These are phyloP conservation scores for Capreolus pygargus DNA, from an alignment of 2,113 vertebrate species.

Conservation along the genomic window DNA sequence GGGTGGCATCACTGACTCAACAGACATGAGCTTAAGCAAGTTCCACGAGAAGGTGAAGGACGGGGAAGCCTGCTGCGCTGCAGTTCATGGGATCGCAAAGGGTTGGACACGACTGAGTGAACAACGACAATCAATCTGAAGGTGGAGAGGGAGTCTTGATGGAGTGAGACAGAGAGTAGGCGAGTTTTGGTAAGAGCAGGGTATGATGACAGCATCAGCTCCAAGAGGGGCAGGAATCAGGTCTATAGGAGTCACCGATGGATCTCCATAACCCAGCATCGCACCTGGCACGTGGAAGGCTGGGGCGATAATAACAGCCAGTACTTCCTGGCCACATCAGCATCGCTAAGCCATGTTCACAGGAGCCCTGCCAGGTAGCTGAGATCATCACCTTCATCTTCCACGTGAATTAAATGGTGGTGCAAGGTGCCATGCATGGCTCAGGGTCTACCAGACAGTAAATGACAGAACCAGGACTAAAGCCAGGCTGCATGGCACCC, in stretches of 20 bases:
- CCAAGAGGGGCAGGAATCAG: fast-evolving
- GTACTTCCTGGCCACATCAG: fast-evolving
- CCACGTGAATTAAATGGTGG: not conserved
- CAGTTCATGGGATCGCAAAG: not conserved
- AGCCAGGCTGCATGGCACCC: not conserved
- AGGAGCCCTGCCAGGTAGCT: fast-evolving
- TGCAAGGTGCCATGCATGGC: fast-evolving
- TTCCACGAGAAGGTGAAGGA: not conserved
- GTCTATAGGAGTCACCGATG: fast-evolving
- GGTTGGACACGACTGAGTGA: not conserved
- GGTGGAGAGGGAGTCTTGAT: not conserved
- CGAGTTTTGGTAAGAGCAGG: not conserved
- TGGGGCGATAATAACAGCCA: fast-evolving
- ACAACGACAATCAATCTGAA: not conserved
- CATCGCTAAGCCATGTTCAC: not conserved
- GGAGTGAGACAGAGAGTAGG: not conserved
- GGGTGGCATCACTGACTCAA: not conserved
- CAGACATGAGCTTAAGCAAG: not conserved
- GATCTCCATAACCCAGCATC: too few relatives aligned
- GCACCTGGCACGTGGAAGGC: fast-evolving
- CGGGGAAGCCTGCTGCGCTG: not conserved
- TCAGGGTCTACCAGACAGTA: not conserved
- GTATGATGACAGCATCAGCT: not conserved
- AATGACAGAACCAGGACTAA: not conserved
- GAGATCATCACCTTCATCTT: not conserved